Percentiles rank a stretch among this genome's conserved stretches.
These are phyloP conservation scores for Pelobates fuscus DNA, from an alignment of 2,113 vertebrate genomes.

Conservation along the genomic window DNA sequence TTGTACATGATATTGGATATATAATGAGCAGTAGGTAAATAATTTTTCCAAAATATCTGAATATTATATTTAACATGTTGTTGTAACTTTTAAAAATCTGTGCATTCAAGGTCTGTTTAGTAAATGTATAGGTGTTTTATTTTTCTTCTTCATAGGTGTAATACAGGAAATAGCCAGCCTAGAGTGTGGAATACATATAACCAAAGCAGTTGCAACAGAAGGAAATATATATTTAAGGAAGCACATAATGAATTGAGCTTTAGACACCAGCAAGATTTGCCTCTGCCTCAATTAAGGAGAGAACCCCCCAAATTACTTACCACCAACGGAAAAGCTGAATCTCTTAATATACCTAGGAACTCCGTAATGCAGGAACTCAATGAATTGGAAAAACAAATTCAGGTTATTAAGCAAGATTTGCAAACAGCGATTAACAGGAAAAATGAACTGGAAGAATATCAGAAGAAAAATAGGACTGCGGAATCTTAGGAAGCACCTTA, in stretches of 20 bases:
- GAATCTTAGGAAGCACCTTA: constrained; percentile 62
- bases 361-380: constrained; percentile 85
- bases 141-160: constrained; percentile 71
- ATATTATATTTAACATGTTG: too few relatives aligned
- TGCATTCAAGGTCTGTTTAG: too few relatives aligned
- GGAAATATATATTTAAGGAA: constrained; percentile 71
- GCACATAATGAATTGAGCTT: constrained; percentile 74
- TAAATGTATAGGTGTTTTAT: too few relatives aligned
- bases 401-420: constrained; percentile 90
- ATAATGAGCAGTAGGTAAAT: too few relatives aligned
- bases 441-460: constrained; percentile 88
- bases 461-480: constrained; percentile 77
- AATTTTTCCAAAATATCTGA: too few relatives aligned
- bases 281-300: constrained; percentile 70
- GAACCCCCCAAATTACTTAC: constrained; percentile 72
- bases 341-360: constrained; percentile 68
- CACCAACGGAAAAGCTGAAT: constrained; percentile 84
- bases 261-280: constrained; percentile 74
- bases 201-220: constrained; percentile 72
- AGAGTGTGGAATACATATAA: constrained; percentile 78
- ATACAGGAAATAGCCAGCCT: constrained; percentile 78
- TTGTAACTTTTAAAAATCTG: too few relatives aligned
- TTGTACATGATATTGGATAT: too few relatives aligned
- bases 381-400: constrained; percentile 90
- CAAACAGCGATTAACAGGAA: constrained; percentile 90